Percentiles rank a stretch among this genome's conserved stretches.
phyloP scores from a whole-genome alignment of 2,888 invertebrate genomes.

The Vanessa cardui region DNA sequence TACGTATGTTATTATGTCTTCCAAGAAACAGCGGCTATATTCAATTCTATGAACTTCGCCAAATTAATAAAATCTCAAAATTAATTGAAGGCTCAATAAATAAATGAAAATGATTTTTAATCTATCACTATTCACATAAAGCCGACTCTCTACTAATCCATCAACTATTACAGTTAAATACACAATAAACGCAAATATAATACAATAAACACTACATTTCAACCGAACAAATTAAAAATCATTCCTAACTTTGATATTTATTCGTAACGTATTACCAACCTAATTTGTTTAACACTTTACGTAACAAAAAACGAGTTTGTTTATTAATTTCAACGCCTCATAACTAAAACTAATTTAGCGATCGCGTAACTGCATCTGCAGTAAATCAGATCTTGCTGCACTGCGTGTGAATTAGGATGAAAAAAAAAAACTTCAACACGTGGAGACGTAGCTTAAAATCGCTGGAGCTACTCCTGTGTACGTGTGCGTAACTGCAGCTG shows the following conservation, averaged over 20 bases:
- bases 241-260: neutral
- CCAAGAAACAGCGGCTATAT: too few relatives aligned
- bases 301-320: neutral
- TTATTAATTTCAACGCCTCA: neutral
- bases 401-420: constrained; percentile 41
- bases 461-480: constrained; percentile 50
- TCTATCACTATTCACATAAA: too few relatives aligned
- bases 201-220: too few relatives aligned
- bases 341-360: constrained; percentile 25
- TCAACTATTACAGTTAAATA: too few relatives aligned
- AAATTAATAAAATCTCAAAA: too few relatives aligned
- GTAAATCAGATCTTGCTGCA: constrained; percentile 41
- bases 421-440: constrained; percentile 51
- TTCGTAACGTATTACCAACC: too few relatives aligned
- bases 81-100: too few relatives aligned
- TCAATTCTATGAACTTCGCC: too few relatives aligned
- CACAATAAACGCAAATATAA: too few relatives aligned
- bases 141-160: too few relatives aligned
- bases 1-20: too few relatives aligned
- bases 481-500: constrained; percentile 62
- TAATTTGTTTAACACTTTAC: neutral
- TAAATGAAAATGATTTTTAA: too few relatives aligned
- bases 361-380: constrained; percentile 35
- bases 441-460: constrained; percentile 70
- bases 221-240: neutral